Conservation (phyloP, 1,140 invertebrate genomes). For the Armadillidium nasatum region DNA sequence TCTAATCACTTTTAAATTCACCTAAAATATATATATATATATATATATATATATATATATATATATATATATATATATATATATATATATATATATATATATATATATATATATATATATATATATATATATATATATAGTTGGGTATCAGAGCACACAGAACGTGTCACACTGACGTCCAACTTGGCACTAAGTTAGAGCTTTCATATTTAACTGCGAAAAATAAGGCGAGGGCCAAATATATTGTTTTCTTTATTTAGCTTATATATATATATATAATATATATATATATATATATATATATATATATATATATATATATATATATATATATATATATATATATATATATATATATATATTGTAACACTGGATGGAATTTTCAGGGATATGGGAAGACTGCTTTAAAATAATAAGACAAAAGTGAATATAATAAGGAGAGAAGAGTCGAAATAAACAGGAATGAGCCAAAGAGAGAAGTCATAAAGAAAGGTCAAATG, state of each 20-base stretch:
- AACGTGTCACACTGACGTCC: not conserved
- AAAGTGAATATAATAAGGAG: no score
- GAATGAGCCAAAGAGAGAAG: no score
- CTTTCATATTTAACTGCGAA: not conserved
- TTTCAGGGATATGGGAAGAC: no score
- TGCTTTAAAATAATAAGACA: no score
- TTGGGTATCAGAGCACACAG: not conserved
- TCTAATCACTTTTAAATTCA: not conserved
- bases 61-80: not conserved
- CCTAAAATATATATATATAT: not conserved
- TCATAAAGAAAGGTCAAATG: no score
- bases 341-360: no score
- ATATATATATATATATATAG: not conserved
- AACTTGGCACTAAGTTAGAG: not conserved
- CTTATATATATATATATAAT: not conserved
- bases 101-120: not conserved
- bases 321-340: not conserved
- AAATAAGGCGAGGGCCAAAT: not conserved
- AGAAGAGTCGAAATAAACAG: no score
- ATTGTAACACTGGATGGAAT: no score
- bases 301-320: constrained; percentile 11
- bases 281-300: not conserved
- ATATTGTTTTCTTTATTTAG: not conserved
- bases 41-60: not conserved
- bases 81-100: not conserved